Evolutionary conservation across 2,888 invertebrate species (phyloP).

Genomic region (Nesidiocoris tenuis): DNA sequence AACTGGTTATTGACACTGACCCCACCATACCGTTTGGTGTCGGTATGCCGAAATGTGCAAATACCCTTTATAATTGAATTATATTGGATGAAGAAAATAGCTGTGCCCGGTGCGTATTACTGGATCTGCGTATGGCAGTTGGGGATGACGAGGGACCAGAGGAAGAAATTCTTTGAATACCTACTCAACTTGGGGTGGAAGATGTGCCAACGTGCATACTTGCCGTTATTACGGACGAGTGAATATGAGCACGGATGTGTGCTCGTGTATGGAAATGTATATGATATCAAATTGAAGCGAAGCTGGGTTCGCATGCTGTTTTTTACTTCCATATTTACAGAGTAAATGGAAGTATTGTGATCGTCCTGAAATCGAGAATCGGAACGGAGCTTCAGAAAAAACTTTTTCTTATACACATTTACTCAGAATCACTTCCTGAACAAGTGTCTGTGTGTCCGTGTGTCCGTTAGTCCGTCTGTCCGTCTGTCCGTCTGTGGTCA

Average conservation of each 20-base stretch:
- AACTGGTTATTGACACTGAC: neutral
- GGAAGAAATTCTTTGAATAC: neutral
- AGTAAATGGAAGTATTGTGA: too few relatives aligned
- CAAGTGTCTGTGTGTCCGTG: too few relatives aligned
- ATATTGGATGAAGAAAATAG: slow-evolving; percentile 23
- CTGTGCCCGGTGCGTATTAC: slow-evolving; percentile 16
- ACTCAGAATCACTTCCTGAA: too few relatives aligned
- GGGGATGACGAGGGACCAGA: neutral
- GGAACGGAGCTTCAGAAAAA: too few relatives aligned
- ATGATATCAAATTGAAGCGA: too few relatives aligned
- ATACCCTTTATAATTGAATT: slow-evolving; percentile 26
- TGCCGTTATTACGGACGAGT: neutral
- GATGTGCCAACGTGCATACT: neutral
- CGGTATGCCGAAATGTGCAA: slow-evolving; percentile 25
- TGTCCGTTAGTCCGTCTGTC: too few relatives aligned
- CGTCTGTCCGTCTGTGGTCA: too few relatives aligned
- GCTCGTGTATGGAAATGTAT: neutral
- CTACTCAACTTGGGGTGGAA: neutral
- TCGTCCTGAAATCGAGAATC: too few relatives aligned
- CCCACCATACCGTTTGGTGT: neutral
- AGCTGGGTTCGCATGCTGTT: too few relatives aligned
- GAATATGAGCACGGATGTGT: neutral
- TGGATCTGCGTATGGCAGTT: neutral
- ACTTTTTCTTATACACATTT: too few relatives aligned
- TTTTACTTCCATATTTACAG: too few relatives aligned